A percentile compares a stretch with the other conserved stretches of the same genome.
These are phyloP conservation scores for Casuarius casuarius DNA, from an alignment of 2,113 vertebrate genomes.

Conservation along the genomic window DNA sequence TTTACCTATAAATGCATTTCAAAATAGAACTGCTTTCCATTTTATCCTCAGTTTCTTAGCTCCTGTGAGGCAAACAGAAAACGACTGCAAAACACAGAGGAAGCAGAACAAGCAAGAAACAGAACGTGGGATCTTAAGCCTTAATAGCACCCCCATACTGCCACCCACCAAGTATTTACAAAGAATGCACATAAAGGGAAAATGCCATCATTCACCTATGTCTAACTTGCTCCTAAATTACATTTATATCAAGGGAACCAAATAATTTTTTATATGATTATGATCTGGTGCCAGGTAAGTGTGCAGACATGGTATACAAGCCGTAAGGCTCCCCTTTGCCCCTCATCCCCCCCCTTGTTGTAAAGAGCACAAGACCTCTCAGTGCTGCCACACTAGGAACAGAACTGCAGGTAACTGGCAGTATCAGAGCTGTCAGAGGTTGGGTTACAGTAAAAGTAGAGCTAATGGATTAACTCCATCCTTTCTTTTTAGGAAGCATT, in stretches of 20 bases:
- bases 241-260: neutral
- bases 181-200: neutral
- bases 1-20: neutral
- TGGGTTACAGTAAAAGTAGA: neutral
- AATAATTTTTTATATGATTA: rapidly evolving
- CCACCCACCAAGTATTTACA: neutral
- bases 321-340: neutral
- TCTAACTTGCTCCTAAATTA: neutral
- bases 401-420: neutral
- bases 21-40: neutral
- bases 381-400: neutral
- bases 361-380: neutral
- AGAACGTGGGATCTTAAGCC: neutral
- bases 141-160: neutral
- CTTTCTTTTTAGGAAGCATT: neutral
- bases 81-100: neutral
- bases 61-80: neutral
- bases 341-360: rapidly evolving
- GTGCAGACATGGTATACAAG: neutral
- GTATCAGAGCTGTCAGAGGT: neutral
- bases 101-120: neutral
- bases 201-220: neutral
- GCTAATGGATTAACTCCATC: neutral
- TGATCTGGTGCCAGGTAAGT: neutral
- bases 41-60: neutral